Evolutionary conservation across 2,113 vertebrate species (phyloP).

Genomic region (Ranitomeya variabilis): DNA sequence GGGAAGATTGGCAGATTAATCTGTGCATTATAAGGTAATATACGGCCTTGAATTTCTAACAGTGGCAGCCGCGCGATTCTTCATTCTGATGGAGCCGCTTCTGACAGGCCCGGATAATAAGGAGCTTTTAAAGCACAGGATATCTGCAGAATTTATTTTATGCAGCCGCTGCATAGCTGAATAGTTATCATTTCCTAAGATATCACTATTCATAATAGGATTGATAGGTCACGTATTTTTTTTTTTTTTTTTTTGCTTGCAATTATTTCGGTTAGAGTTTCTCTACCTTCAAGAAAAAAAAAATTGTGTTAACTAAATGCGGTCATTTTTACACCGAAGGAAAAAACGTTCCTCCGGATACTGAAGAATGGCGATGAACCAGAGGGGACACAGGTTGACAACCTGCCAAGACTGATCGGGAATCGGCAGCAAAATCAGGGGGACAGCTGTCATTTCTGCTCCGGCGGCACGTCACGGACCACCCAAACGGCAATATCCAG

Average conservation of each 20-base stretch:
- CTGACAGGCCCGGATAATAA: slow-evolving; percentile 46
- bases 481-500: too few relatives aligned
- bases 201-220: slow-evolving; percentile 27
- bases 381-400: not conserved
- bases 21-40: slow-evolving; percentile 37
- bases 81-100: slow-evolving; percentile 41
- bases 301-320: not conserved
- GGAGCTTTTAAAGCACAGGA: slow-evolving; percentile 36
- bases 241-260: not conserved
- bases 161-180: slow-evolving; percentile 32
- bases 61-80: slow-evolving; percentile 16
- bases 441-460: not conserved
- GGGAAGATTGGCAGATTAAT: slow-evolving; percentile 42
- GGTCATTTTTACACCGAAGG: not conserved
- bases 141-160: slow-evolving; percentile 20
- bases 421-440: not conserved
- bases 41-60: slow-evolving; percentile 28
- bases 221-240: not conserved
- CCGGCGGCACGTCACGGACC: too few relatives aligned
- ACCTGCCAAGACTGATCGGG: not conserved
- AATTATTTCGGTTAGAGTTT: not conserved
- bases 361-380: not conserved
- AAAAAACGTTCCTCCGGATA: not conserved
- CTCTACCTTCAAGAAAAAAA: not conserved
- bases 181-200: slow-evolving; percentile 27